A percentile compares a stretch with the other conserved stretches of the same genome.
These are phyloP conservation scores for Florisuga fusca DNA, from an alignment of 2,797 vertebrate genomes.

Conservation along the genomic window DNA sequence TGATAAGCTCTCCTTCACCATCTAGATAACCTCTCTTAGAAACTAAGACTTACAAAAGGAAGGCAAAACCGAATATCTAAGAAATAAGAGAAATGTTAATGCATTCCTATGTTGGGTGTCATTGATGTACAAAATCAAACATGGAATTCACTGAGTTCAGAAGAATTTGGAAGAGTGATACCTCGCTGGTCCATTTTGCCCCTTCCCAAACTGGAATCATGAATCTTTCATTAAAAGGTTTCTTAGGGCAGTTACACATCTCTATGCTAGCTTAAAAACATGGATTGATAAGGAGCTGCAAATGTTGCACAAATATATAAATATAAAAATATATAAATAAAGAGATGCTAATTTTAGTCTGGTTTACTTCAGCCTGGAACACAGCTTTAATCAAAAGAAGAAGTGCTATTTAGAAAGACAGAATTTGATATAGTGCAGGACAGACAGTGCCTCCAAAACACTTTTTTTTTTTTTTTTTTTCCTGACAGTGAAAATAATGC, in stretches of 20 bases:
- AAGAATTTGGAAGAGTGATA: not conserved
- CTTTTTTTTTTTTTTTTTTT: not conserved
- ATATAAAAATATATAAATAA: not conserved
- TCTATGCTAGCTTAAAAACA: not conserved
- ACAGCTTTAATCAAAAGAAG: not conserved
- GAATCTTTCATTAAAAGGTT: not conserved
- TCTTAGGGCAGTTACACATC: not conserved
- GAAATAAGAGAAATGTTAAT: not conserved
- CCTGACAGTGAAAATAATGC: slow-evolving; percentile 1
- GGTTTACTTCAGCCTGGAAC: not conserved
- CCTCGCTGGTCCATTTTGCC: not conserved
- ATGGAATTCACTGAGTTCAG: not conserved
- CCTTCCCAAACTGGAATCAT: not conserved
- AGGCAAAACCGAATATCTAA: not conserved
- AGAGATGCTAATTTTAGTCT: not conserved
- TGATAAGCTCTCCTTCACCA: not conserved
- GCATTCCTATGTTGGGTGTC: not conserved
- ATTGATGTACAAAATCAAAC: rapidly evolving
- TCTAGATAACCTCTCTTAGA: not conserved
- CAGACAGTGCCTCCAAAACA: not conserved
- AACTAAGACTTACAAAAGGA: not conserved
- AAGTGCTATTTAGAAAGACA: not conserved
- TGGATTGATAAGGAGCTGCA: rapidly evolving
- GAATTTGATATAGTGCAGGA: not conserved
- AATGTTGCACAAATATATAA: not conserved